These are phyloP conservation scores for Magallana ariakensis DNA, from an alignment of 1,140 invertebrate genomes.

Conservation along the genomic window DNA sequence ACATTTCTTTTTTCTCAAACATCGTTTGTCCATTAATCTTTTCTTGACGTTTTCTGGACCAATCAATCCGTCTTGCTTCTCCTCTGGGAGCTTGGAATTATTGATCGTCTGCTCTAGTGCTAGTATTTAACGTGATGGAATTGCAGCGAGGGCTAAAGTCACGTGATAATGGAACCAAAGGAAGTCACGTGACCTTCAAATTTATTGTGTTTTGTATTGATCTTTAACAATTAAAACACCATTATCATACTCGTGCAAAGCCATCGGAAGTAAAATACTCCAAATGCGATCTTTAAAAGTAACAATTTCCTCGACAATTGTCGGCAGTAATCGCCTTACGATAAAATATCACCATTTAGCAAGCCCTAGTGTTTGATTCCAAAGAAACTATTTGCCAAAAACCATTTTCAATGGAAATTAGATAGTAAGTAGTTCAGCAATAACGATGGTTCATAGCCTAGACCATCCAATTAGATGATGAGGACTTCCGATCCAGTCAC, in stretches of 20 bases:
- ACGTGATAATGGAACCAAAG: slow-evolving; percentile 26
- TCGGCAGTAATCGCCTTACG: slow-evolving; percentile 15
- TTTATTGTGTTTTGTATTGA: slow-evolving; percentile 30
- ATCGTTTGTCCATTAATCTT: slow-evolving; percentile 25
- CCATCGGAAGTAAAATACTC: slow-evolving; percentile 30
- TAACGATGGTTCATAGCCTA: background rate
- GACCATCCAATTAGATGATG: slow-evolving; percentile 9
- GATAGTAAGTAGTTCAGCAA: slow-evolving; percentile 25
- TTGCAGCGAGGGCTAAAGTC: slow-evolving; percentile 26
- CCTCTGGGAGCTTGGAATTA: slow-evolving; percentile 16
- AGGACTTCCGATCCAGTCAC: slow-evolving; percentile 2
- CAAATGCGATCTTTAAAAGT: slow-evolving; percentile 32
- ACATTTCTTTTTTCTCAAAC: slow-evolving; percentile 31
- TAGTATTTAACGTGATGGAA: slow-evolving; percentile 36
- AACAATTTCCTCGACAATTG: slow-evolving; percentile 34
- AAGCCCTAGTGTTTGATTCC: background rate
- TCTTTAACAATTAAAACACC: slow-evolving; percentile 20
- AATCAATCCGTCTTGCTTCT: slow-evolving; percentile 33
- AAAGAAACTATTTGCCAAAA: slow-evolving; percentile 33
- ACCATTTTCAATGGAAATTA: slow-evolving; percentile 24
- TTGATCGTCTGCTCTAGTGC: background rate
- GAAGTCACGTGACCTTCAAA: slow-evolving; percentile 33
- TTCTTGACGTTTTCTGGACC: slow-evolving; percentile 33
- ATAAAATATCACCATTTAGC: slow-evolving; percentile 37
- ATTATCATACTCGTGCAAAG: slow-evolving; percentile 32